These are phyloP conservation scores for Proctacanthus coquilletti DNA, from an alignment of 1,140 invertebrate genomes.

Conservation along the genomic window DNA sequence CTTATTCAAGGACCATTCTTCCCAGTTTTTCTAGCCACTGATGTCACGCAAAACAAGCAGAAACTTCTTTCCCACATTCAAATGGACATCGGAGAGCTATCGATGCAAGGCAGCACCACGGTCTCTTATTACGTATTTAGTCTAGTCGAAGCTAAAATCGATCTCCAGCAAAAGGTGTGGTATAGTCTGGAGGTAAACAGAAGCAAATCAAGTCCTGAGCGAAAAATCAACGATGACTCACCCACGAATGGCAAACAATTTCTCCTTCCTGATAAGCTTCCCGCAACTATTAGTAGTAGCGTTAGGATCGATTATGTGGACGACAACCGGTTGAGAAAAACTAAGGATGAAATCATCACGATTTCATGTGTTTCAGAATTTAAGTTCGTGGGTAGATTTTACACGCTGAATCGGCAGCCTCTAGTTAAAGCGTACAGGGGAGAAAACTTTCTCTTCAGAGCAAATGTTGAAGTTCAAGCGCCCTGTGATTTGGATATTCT, in stretches of 20 bases:
- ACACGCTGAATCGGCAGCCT: constrained; percentile 20
- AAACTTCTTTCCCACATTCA: constrained; percentile 24
- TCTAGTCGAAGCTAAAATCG: constrained; percentile 19
- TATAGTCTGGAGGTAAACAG: constrained; percentile 20
- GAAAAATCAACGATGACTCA: constrained; percentile 14
- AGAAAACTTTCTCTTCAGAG: constrained; percentile 25
- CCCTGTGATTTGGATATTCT: constrained; percentile 23
- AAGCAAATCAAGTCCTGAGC: constrained; percentile 5
- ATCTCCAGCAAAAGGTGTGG: constrained; percentile 21
- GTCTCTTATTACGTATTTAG: constrained; percentile 26
- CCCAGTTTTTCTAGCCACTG: constrained; percentile 27
- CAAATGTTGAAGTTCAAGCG: constrained; percentile 20
- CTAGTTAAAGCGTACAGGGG: constrained; percentile 19
- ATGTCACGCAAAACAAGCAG: constrained; percentile 17
- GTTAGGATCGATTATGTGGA: constrained; percentile 25
- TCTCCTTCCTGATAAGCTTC: constrained; percentile 9
- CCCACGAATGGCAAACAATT: constrained; percentile 13
- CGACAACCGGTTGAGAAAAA: constrained; percentile 22
- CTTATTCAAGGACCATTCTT: neutral
- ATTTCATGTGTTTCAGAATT: constrained; percentile 21
- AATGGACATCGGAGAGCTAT: constrained; percentile 25
- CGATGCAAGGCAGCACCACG: constrained; percentile 18
- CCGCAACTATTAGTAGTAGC: constrained; percentile 5
- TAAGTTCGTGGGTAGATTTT: constrained; percentile 19
- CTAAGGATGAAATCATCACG: constrained; percentile 17